These are phyloP conservation scores for Drepana arcuata DNA, from an alignment of 1,140 invertebrate species.

Conservation along the genomic window DNA sequence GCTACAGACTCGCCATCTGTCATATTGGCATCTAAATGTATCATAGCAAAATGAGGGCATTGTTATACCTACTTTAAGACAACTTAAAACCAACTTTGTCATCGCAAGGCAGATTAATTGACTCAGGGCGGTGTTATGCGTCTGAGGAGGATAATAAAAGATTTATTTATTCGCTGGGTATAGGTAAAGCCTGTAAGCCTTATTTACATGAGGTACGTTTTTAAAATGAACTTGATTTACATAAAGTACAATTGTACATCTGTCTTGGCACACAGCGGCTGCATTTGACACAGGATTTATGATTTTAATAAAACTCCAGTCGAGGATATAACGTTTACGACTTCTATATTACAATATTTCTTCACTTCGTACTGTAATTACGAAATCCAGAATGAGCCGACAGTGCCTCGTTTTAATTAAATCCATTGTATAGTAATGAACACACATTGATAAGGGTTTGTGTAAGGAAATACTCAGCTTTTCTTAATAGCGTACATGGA, in stretches of 20 bases:
- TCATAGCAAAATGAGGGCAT: too few species aligned
- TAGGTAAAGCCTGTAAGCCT: slow-evolving; percentile 4
- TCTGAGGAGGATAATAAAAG: too few species aligned
- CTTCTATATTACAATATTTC: slow-evolving; percentile 35
- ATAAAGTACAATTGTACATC: slow-evolving; percentile 52
- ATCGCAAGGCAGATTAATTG: too few species aligned
- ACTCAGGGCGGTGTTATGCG: too few species aligned
- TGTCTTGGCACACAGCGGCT: slow-evolving; percentile 42
- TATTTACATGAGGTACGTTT: slow-evolving; percentile 14
- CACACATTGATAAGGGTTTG: slow-evolving; percentile 17
- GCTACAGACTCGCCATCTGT: too few species aligned
- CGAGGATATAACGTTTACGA: slow-evolving; percentile 41
- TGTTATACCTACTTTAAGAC: too few species aligned
- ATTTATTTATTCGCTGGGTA: too few species aligned
- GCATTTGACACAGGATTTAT: slow-evolving; percentile 63
- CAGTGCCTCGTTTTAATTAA: slow-evolving; percentile 32
- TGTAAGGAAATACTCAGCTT: slow-evolving; percentile 14
- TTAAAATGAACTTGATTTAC: slow-evolving; percentile 40
- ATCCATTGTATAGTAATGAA: slow-evolving; percentile 23
- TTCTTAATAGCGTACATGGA: too few species aligned
- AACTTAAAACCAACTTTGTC: too few species aligned
- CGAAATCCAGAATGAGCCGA: slow-evolving; percentile 24
- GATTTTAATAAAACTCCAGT: slow-evolving; percentile 63
- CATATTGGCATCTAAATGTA: too few species aligned
- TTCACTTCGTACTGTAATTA: slow-evolving; percentile 22